Percentiles rank a stretch among this genome's conserved stretches.
These are phyloP conservation scores for Candoia aspera DNA, from an alignment of 2,113 vertebrate genomes.

Conservation along the genomic window DNA sequence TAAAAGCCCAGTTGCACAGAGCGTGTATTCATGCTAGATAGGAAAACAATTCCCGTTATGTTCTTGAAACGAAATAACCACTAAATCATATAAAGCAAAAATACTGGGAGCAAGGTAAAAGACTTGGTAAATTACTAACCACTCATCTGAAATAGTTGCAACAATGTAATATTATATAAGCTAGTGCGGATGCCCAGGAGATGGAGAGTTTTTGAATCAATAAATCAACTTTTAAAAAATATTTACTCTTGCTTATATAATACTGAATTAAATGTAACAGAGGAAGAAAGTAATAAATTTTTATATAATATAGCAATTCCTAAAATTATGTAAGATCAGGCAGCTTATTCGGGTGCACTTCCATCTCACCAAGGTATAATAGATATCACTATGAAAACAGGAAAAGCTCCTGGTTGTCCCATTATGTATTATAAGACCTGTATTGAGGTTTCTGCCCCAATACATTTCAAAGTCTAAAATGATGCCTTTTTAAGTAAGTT, in stretches of 20 bases:
- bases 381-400: background rate
- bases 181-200: background rate
- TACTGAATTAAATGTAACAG: background rate
- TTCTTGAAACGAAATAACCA: background rate
- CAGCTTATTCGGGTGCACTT: background rate
- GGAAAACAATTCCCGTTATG: background rate
- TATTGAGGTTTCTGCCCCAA: background rate
- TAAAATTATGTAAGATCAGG: background rate
- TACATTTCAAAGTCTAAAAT: background rate
- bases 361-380: background rate
- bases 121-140: background rate
- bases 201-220: background rate
- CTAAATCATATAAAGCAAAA: background rate
- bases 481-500: background rate
- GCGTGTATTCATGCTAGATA: background rate
- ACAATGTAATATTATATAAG: background rate
- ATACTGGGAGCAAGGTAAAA: background rate
- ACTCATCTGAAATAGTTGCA: background rate
- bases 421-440: background rate
- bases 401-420: background rate
- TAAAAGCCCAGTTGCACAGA: background rate
- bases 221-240: background rate
- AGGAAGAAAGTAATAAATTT: background rate
- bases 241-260: too few species aligned
- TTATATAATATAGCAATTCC: background rate